phyloP scores from a whole-genome alignment of 92 coral and sea anemone species.

The Umimayanthus kanabou region DNA sequence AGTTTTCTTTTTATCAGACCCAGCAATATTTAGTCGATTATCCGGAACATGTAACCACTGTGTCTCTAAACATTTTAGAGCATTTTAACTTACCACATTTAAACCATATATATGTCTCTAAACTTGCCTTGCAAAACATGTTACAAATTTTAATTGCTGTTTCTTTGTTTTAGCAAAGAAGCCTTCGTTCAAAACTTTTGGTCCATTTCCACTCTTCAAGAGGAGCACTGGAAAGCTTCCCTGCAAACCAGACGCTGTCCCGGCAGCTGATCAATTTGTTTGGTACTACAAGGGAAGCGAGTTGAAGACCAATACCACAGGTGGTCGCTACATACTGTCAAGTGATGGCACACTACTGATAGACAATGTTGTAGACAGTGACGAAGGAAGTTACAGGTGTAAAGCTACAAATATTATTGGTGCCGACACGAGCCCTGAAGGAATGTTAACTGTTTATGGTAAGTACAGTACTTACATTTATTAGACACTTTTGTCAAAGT shows the following conservation, averaged over 20 bases:
- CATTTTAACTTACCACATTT: too few species aligned
- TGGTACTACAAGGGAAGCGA: slow-evolving; percentile 8
- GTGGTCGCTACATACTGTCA: slow-evolving; percentile 34
- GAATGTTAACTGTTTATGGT: slow-evolving; percentile 52
- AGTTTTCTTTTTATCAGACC: too few species aligned
- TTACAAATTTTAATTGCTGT: background rate
- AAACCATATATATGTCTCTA: too few species aligned
- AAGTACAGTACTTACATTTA: background rate
- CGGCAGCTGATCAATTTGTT: slow-evolving; percentile 44
- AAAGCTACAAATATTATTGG: slow-evolving; percentile 48
- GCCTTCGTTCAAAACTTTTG: slow-evolving; percentile 66
- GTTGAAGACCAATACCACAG: background rate
- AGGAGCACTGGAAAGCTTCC: slow-evolving; percentile 53
- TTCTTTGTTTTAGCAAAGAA: slow-evolving; percentile 53
- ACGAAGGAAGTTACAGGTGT: slow-evolving; percentile 53
- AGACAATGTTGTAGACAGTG: slow-evolving; percentile 26
- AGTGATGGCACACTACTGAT: slow-evolving; percentile 48
- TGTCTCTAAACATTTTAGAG: too few species aligned
- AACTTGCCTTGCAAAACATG: too few species aligned
- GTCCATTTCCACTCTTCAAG: slow-evolving; percentile 79
- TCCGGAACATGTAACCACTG: too few species aligned
- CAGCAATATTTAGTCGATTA: too few species aligned
- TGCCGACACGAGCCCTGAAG: slow-evolving; percentile 1
- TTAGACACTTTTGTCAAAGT: too few species aligned
- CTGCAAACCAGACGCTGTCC: slow-evolving; percentile 85